A percentile compares a stretch with the other conserved stretches of the same genome.
phyloP scores from a whole-genome alignment of 1,140 invertebrate species.

The Diorhabda elongata region DNA sequence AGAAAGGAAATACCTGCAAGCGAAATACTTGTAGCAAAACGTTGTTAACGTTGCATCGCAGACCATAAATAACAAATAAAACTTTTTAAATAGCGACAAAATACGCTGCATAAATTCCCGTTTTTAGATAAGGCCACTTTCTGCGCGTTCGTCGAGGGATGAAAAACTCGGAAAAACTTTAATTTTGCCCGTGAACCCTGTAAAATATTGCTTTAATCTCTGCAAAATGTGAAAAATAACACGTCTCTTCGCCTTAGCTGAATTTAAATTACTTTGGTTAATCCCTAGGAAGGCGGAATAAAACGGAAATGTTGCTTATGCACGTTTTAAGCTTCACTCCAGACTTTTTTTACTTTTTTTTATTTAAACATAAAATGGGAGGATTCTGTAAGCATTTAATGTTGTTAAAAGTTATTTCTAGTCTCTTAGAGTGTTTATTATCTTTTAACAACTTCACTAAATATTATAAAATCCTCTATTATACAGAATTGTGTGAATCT shows the following conservation, averaged over 20 bases:
- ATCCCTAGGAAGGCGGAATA: slow-evolving; percentile 41
- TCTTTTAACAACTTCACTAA: not conserved
- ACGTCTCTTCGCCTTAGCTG: slow-evolving; percentile 43
- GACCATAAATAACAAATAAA: slow-evolving; percentile 40
- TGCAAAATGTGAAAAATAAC: slow-evolving; percentile 47
- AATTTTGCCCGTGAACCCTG: slow-evolving; percentile 44
- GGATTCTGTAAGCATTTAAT: not conserved
- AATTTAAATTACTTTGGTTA: slow-evolving; percentile 46
- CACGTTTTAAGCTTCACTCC: slow-evolving; percentile 14
- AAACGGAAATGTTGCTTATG: slow-evolving; percentile 32
- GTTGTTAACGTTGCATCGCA: slow-evolving; percentile 26
- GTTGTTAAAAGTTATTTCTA: slow-evolving; percentile 7
- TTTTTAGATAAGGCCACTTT: slow-evolving; percentile 46
- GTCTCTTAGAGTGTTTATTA: not conserved
- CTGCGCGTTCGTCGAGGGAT: slow-evolving; percentile 39
- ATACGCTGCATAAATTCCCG: slow-evolving; percentile 44
- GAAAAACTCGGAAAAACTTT: slow-evolving; percentile 44
- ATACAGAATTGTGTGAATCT: no score
- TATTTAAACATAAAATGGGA: not conserved
- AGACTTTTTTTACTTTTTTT: slow-evolving; percentile 7
- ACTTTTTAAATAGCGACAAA: slow-evolving; percentile 44
- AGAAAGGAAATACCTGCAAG: no score
- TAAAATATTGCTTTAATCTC: slow-evolving; percentile 49
- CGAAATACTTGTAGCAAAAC: slow-evolving; percentile 12
- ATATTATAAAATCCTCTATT: not conserved